Evolutionary conservation across 2,888 invertebrate species (phyloP), one percentile per base, ranked within the genome.

Genomic region (Caenorhabditis virilis): DNA sequence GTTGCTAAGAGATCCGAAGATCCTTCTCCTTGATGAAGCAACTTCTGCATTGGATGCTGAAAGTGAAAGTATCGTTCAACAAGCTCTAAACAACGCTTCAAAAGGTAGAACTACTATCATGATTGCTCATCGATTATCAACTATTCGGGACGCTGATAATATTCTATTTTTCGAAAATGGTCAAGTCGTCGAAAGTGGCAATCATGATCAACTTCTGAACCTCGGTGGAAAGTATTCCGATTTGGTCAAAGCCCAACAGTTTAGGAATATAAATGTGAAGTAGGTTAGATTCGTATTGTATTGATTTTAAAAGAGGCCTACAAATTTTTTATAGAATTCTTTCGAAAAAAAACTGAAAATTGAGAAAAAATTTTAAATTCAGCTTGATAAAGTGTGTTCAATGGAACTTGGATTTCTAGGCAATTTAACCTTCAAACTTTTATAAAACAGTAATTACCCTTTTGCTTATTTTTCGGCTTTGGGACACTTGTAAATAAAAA

Each of bases 11-110:
- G 67, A 74, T 48, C 74, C 74, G 0, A 67, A 62, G 38, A 60
- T 72, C 36, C 81, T 88, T n/a, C 82, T 88, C 9, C 79, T 88
- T 41, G 88, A 88, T 77, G 88, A 88, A 80, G 88, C 88, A 1
- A 88, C 87, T 9, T 86, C 86, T 22, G 87, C 87, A 15, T 85
- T 91, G 36, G 91, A 91, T 81, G 88, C 89, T 47, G 89, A 90
- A 82, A 89, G 89, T 80, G 91, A 91, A 82, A 88, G 89, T 57
- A 78, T 83, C 83, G 93, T 93, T 0, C 69, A 74, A 56, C 54
- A 61, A 22, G 77, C 77, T 7, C 47, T 77, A 35, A 67, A 77
- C 61, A 76, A 76, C 30, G 76, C 74, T 1, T 63, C 74, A 2
- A 68, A 74, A 27, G 76, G 74, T 35, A 46, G 76, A 38, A 68